phyloP scores from a whole-genome alignment of 1,140 invertebrate species.

The Drosophila bipectinata region DNA sequence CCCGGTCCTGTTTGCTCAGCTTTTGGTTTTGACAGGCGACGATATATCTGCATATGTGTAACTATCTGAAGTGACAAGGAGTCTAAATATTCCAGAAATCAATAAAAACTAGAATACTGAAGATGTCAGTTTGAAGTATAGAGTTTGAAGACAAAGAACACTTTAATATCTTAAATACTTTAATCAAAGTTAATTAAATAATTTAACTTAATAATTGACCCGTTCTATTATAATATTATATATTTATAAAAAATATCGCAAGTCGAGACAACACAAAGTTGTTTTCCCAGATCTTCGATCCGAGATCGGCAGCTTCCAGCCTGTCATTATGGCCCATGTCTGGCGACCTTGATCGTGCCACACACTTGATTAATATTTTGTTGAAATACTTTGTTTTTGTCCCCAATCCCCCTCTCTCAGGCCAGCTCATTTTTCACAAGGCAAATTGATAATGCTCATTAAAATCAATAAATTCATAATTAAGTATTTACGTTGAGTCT shows the following conservation, averaged over 20 bases:
- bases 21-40: constrained; percentile 52
- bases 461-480: constrained; percentile 78
- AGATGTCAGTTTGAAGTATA: too few relatives aligned
- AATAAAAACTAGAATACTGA: not conserved
- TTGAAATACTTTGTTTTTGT: constrained; percentile 34
- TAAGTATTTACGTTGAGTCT: constrained; percentile 56
- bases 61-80: not conserved
- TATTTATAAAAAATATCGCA: too few relatives aligned
- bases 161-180: too few relatives aligned
- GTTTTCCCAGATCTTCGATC: not conserved
- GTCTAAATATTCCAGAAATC: constrained; percentile 8
- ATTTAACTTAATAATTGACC: too few relatives aligned
- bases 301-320: constrained; percentile 10
- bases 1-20: constrained; percentile 64
- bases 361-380: constrained; percentile 62
- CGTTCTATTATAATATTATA: too few relatives aligned
- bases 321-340: constrained; percentile 31
- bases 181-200: too few relatives aligned
- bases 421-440: constrained; percentile 26
- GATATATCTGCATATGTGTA: constrained; percentile 44
- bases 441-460: constrained; percentile 77
- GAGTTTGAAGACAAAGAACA: too few relatives aligned
- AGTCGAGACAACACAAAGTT: too few relatives aligned
- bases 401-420: not conserved
- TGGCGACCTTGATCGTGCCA: constrained; percentile 25